Evolutionary conservation across 2,113 vertebrate genomes (phyloP).

Genomic region (Phylloscopus whistleri): DNA sequence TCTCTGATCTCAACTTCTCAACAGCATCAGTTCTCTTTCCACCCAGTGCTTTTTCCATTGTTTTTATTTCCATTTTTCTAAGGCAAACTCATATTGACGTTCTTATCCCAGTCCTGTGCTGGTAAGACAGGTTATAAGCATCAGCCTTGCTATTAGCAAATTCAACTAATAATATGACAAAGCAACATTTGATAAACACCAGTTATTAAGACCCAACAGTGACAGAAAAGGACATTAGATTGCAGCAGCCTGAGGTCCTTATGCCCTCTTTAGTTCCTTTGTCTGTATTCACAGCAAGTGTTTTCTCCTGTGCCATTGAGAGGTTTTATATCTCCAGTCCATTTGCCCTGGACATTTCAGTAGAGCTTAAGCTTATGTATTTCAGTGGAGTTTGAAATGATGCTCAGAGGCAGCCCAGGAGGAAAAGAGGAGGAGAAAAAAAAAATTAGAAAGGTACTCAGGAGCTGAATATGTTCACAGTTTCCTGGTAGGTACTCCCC

Average conservation of each 20-base stretch:
- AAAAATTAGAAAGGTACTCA: background rate
- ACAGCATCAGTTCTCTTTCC: background rate
- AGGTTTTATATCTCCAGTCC: background rate
- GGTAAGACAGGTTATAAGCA: background rate
- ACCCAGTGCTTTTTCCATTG: background rate
- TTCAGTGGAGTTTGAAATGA: background rate
- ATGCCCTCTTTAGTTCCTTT: background rate
- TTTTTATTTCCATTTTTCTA: background rate
- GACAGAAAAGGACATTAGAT: background rate
- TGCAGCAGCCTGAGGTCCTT: background rate
- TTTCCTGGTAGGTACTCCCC: background rate
- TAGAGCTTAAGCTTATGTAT: background rate
- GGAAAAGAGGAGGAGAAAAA: background rate
- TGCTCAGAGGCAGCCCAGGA: background rate
- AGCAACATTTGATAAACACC: background rate
- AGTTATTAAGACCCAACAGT: background rate
- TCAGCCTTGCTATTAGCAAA: background rate
- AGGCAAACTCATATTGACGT: background rate
- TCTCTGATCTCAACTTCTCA: background rate
- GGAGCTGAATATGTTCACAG: background rate
- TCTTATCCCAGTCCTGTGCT: background rate
- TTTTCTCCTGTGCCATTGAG: background rate
- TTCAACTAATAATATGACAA: background rate
- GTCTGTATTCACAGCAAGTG: background rate
- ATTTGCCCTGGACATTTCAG: background rate